Evolutionary conservation across 2,113 vertebrate genomes (phyloP).

Genomic region (Lichenostomus cassidix): DNA sequence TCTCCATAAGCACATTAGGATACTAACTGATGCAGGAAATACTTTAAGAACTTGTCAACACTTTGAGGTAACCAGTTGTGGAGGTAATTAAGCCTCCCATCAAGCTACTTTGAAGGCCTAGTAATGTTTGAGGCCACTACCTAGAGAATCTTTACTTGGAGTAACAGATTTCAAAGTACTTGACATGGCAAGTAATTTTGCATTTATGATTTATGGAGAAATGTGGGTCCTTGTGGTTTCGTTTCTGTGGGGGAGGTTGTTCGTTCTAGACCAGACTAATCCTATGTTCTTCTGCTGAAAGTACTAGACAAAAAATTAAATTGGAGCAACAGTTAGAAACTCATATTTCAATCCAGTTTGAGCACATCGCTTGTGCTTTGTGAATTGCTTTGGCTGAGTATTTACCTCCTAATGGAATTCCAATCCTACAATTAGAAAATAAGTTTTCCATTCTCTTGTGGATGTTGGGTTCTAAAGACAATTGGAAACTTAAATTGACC

Average conservation of each 20-base stretch:
- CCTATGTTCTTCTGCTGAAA: background rate
- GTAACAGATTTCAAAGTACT: background rate
- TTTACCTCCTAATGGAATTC: background rate
- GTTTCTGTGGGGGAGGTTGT: background rate
- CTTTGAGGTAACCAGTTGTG: background rate
- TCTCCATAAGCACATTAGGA: background rate
- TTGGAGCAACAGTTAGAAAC: background rate
- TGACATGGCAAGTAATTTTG: background rate
- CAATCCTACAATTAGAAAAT: background rate
- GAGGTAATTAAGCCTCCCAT: background rate
- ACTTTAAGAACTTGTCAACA: background rate
- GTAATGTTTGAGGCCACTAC: background rate
- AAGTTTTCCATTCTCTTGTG: background rate
- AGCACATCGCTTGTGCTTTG: background rate
- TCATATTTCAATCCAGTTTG: background rate
- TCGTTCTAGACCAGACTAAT: background rate
- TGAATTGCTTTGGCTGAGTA: background rate
- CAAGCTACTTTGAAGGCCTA: background rate
- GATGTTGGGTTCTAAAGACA: background rate
- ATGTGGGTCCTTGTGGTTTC: background rate
- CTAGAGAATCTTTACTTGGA: background rate
- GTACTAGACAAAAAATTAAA: background rate
- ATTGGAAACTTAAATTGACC: background rate
- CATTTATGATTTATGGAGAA: background rate
- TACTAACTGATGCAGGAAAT: background rate